phyloP scores from a whole-genome alignment of 2,113 vertebrate genomes.

The Pelecanoides urinatrix region DNA sequence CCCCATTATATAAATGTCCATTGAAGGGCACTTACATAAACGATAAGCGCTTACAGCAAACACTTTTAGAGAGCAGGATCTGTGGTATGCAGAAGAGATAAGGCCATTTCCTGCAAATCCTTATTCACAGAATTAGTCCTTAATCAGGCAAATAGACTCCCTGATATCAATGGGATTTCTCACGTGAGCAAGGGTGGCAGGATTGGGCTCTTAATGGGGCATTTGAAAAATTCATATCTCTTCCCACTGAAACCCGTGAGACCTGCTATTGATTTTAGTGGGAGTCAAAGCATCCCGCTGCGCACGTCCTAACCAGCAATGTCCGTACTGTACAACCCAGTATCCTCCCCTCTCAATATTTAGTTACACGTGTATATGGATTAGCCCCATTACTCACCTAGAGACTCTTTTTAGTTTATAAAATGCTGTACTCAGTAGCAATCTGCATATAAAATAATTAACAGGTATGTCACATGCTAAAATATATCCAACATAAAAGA shows the following conservation, averaged over 20 bases:
- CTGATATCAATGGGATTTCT: constrained; percentile 21
- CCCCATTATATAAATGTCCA: constrained; percentile 67
- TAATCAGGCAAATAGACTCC: constrained; percentile 43
- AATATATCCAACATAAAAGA: neutral
- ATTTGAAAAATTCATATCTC: neutral
- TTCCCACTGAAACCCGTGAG: neutral
- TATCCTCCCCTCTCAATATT: neutral
- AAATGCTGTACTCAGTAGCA: neutral
- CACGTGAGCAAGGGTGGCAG: neutral
- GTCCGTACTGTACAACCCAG: neutral
- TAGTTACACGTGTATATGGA: too few relatives aligned
- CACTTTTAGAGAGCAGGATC: constrained; percentile 59
- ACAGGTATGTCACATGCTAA: neutral
- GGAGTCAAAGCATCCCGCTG: neutral
- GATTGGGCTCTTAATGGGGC: neutral
- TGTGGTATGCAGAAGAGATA: constrained; percentile 65
- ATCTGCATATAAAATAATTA: neutral
- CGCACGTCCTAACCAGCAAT: neutral
- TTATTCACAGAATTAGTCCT: constrained; percentile 54
- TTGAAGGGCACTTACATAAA: constrained; percentile 68
- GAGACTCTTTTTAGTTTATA: neutral
- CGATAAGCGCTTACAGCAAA: constrained; percentile 59
- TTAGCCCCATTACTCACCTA: neutral
- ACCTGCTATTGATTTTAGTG: neutral
- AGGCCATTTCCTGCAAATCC: constrained; percentile 63